Evolutionary conservation across 1,140 invertebrate species (phyloP), one percentile per base, ranked within the genome.

Genomic region (Zaprionus vittiger): DNA sequence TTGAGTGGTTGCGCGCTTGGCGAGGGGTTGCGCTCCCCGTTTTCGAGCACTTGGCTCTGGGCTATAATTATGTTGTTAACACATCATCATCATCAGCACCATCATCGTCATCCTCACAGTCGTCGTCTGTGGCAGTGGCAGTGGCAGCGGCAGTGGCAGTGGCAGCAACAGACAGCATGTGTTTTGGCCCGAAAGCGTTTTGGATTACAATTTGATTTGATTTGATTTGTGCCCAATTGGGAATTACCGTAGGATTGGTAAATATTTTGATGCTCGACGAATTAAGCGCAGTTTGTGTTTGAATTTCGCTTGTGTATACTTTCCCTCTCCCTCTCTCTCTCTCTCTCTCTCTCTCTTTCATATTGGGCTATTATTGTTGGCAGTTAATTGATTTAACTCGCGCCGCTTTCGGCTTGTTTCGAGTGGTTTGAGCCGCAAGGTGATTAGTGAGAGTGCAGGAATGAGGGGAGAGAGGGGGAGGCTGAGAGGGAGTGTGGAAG

Each of bases 51-150:
- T 87, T 87, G 77, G 83, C 81, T 87, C 73, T 64, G 69, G 83
- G 86, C 81, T 92, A 92, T 92, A 92, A 92, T 92, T 91, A 92
- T 92, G 81, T 92, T 92, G 91, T 92, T 92, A 92, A 92, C 91
- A 91, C 91, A 92, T 91, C 85, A 81, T 91, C 86, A 5, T 26
- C 26, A 26, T 5, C 26, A 26, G 5, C 28, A 31, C 28, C 71
- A 56, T 44, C 77, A 62, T 63, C 83, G 64, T 61, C 73, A 56
- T 38, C 66, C 55, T 28, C 62, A 49, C 14, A 38, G 22, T 44
- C 55, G 5, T 11, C 47, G 20, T 52, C 47, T 17, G 41, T 9
- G 41, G 41, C 41, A 17, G 41, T 17, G 38, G 47, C 17, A 7
- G 44, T 11, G n/a, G 44, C 44, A 17, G 44, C 5, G 5, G 6